A percentile compares a stretch with the other conserved stretches of the same genome.
Evolutionary conservation across 2,888 invertebrate species (phyloP).

Genomic region (Seira ritae): DNA sequence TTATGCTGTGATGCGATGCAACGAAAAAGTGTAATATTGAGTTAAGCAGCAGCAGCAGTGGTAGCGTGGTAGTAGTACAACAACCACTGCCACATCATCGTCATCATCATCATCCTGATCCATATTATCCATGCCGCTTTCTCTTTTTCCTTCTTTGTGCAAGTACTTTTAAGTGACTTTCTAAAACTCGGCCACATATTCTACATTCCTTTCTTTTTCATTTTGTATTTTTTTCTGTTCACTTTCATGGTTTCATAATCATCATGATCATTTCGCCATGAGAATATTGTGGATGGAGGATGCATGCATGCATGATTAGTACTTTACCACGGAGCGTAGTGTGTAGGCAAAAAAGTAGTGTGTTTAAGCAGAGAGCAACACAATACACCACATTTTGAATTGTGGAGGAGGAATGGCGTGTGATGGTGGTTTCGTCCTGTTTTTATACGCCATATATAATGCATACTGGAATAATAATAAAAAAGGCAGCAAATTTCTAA

Average conservation of each 20-base stretch:
- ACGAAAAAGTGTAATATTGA: slow-evolving; percentile 1
- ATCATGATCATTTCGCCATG: background rate
- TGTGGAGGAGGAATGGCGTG: slow-evolving; percentile 10
- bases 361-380: background rate
- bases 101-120: background rate
- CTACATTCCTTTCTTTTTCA: background rate
- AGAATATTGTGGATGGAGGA: slow-evolving; percentile 13
- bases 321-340: slow-evolving; percentile 3
- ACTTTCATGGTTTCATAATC: background rate
- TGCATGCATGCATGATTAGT: slow-evolving; percentile 42
- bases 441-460: slow-evolving; percentile 11
- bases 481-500: too few relatives aligned
- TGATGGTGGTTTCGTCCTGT: slow-evolving; percentile 11
- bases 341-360: too few relatives aligned
- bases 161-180: background rate
- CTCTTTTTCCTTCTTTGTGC: background rate
- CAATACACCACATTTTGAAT: slow-evolving; percentile 7
- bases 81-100: too few relatives aligned
- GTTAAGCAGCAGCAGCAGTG: background rate
- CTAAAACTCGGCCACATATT: slow-evolving; percentile 7
- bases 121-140: background rate
- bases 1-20: slow-evolving; percentile 2
- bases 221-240: background rate
- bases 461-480: slow-evolving; percentile 31
- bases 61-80: too few relatives aligned